Percentiles rank a stretch among this genome's conserved stretches.
These are phyloP conservation scores for Campopleginae sp. DNA, from an alignment of 2,888 invertebrate genomes.

Conservation along the genomic window DNA sequence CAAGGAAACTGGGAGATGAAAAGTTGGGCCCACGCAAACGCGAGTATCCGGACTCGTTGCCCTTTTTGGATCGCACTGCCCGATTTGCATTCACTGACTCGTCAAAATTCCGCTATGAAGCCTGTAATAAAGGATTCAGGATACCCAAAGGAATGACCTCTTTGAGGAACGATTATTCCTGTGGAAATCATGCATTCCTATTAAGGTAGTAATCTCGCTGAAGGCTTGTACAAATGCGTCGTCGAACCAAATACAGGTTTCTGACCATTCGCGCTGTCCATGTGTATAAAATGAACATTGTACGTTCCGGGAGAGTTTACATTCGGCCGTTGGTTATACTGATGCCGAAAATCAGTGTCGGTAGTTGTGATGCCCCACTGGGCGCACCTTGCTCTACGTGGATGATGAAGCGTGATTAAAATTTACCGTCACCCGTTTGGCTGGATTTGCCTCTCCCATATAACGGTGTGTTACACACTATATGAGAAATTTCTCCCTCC, in stretches of 20 bases:
- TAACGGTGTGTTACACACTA: neutral
- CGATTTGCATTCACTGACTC: constrained; percentile 30
- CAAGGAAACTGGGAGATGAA: constrained; percentile 31
- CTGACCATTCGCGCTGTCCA: neutral
- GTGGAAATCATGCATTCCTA: too few relatives aligned
- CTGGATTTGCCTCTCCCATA: constrained; percentile 50
- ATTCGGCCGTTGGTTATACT: constrained; percentile 52
- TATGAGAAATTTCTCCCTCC: neutral
- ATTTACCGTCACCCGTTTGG: constrained; percentile 75
- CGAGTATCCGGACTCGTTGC: constrained; percentile 23
- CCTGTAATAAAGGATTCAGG: too few relatives aligned
- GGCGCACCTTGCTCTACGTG: constrained; percentile 56
- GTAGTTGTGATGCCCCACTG: constrained; percentile 66
- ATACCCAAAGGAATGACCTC: too few relatives aligned
- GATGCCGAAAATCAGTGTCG: constrained; percentile 70
- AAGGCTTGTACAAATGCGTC: neutral
- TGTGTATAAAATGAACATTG: constrained; percentile 1
- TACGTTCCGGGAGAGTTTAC: neutral
- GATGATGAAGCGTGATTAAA: constrained; percentile 76
- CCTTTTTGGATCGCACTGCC: neutral
- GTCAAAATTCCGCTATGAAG: constrained; percentile 18
- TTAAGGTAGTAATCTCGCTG: too few relatives aligned
- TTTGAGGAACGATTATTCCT: too few relatives aligned
- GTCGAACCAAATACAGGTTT: neutral
- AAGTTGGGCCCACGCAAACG: constrained; percentile 22